These are phyloP conservation scores for Microcebus lehilahytsara DNA, from an alignment of 2,113 vertebrate genomes.

Conservation along the genomic window DNA sequence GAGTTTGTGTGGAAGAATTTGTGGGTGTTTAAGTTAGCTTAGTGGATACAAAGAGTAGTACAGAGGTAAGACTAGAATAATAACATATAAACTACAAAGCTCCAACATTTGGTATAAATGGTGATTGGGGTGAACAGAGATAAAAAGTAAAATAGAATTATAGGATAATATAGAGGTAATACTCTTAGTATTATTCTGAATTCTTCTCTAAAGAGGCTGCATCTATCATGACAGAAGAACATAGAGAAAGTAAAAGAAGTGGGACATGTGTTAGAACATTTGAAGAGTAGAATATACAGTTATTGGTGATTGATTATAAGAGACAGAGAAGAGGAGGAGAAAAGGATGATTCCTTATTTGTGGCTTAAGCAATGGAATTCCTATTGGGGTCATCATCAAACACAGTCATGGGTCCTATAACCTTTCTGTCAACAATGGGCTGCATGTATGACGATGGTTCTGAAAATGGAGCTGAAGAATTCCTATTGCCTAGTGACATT, in stretches of 20 bases:
- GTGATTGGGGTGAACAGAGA: background rate
- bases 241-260: background rate
- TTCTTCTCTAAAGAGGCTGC: background rate
- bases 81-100: background rate
- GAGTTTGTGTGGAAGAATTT: background rate
- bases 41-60: background rate
- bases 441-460: too few relatives aligned
- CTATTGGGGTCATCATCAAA: background rate
- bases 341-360: background rate
- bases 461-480: background rate
- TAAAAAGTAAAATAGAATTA: background rate
- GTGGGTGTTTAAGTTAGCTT: background rate
- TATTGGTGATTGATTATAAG: background rate
- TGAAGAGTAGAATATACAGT: background rate
- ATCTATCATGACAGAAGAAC: background rate
- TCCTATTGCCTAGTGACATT: background rate
- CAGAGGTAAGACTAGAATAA: background rate
- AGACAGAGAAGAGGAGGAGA: background rate
- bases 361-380: background rate
- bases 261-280: background rate
- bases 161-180: background rate
- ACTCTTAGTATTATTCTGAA: background rate
- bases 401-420: background rate
- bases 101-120: background rate
- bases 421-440: background rate